Evolutionary conservation across 2,888 invertebrate genomes (phyloP).

Genomic region (Lasius platythorax): DNA sequence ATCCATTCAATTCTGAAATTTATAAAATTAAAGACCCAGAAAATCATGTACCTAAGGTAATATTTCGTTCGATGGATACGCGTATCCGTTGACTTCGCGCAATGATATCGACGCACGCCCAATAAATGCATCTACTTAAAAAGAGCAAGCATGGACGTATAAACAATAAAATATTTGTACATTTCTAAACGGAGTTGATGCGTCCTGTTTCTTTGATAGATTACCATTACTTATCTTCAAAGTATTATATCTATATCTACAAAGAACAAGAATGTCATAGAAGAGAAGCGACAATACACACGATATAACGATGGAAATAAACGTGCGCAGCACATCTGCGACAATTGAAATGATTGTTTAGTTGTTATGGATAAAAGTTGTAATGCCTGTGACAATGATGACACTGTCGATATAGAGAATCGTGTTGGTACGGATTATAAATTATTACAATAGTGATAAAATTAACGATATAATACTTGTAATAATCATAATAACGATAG

Average conservation of each 20-base stretch:
- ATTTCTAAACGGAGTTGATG: slow-evolving; percentile 71
- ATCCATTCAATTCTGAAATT: background rate
- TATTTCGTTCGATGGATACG: slow-evolving; percentile 12
- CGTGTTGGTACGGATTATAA: slow-evolving; percentile 75
- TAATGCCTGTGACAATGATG: slow-evolving; percentile 74
- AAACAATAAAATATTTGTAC: slow-evolving; percentile 81
- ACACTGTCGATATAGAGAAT: slow-evolving; percentile 63
- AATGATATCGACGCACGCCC: slow-evolving; percentile 35
- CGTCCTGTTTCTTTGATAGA: slow-evolving; percentile 53
- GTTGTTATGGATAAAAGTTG: slow-evolving; percentile 65
- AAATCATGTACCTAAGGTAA: slow-evolving; percentile 14
- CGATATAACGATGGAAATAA: slow-evolving; percentile 56
- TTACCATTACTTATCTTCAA: slow-evolving; percentile 13
- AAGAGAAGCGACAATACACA: slow-evolving; percentile 40
- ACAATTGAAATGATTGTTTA: slow-evolving; percentile 49
- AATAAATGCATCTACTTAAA: slow-evolving; percentile 67
- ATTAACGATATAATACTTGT: slow-evolving; percentile 79
- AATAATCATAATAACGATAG: slow-evolving; percentile 78
- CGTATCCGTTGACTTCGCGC: background rate
- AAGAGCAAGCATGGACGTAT: slow-evolving; percentile 69
- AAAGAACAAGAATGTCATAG: slow-evolving; percentile 55
- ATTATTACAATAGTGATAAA: slow-evolving; percentile 80
- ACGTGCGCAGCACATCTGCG: slow-evolving; percentile 51
- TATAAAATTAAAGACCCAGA: background rate
- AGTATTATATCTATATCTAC: background rate